A percentile compares a stretch with the other conserved stretches of the same genome.
Conservation (phyloP, 2,888 invertebrate species). For the Tipula lateralis region DNA sequence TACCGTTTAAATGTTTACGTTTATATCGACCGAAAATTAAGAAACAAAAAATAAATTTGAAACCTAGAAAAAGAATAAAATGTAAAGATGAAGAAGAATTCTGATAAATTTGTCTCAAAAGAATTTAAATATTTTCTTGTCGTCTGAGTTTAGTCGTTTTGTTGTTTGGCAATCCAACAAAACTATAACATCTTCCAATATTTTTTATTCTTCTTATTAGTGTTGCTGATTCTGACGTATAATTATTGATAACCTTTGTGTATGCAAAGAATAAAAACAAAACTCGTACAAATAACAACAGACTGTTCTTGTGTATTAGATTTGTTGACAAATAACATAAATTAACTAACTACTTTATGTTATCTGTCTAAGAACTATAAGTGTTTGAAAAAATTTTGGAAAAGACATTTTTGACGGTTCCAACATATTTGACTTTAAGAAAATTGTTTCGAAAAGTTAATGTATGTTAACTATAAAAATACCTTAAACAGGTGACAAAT, state of each 20-base stretch:
- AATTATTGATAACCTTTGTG: not conserved
- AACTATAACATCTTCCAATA: not conserved
- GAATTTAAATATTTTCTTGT: not conserved
- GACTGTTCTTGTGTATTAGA: too few relatives aligned
- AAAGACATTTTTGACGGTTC: too few relatives aligned
- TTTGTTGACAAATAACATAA: too few relatives aligned
- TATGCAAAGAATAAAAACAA: not conserved
- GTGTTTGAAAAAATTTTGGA: too few relatives aligned
- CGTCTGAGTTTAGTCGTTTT: conserved; percentile 1
- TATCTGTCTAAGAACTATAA: too few relatives aligned
- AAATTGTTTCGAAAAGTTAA: too few relatives aligned
- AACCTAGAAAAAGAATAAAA: not conserved
- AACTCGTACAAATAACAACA: too few relatives aligned
- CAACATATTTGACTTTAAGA: too few relatives aligned
- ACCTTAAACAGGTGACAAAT: too few relatives aligned
- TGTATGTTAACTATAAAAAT: too few relatives aligned
- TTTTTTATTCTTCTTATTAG: not conserved
- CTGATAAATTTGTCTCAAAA: conserved; percentile 19
- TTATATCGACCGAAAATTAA: not conserved
- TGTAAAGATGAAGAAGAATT: not conserved
- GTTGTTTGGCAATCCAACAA: not conserved
- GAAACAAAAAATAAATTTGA: not conserved
- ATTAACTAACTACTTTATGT: too few relatives aligned
- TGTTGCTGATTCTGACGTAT: not conserved
- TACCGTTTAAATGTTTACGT: not conserved